These are phyloP conservation scores for Serinus canaria DNA, from an alignment of 2,113 vertebrate species.

Conservation along the genomic window DNA sequence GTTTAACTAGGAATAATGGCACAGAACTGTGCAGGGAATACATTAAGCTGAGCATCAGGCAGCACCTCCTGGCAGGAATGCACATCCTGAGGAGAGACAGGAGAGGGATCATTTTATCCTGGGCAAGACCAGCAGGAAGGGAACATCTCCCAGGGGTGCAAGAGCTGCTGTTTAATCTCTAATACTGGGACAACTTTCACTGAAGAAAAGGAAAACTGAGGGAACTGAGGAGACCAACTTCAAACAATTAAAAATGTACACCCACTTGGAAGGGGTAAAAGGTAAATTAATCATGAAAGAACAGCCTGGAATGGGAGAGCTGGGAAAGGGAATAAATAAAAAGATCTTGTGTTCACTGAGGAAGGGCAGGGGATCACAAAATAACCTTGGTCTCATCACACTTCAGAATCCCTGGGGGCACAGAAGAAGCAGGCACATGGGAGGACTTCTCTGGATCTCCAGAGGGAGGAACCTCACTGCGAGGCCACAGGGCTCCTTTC, in stretches of 20 bases:
- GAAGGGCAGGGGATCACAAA: background rate
- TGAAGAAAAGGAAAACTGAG: background rate
- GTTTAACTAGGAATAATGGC: conserved; percentile 42
- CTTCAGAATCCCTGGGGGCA: background rate
- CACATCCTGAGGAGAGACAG: background rate
- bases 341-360: background rate
- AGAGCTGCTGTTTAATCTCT: background rate
- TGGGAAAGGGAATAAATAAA: background rate
- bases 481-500: background rate
- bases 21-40: conserved; percentile 28
- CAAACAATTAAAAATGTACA: background rate
- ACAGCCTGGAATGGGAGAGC: background rate
- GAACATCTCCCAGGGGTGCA: background rate
- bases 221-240: background rate
- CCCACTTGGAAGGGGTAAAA: background rate
- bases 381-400: background rate
- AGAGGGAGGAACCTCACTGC: background rate
- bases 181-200: background rate
- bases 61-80: background rate
- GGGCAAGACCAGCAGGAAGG: background rate
- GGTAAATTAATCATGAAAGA: background rate
- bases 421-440: background rate
- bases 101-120: background rate
- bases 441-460: background rate
- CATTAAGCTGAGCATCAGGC: background rate